Base-by-base conservation (phyloP, 2,888 invertebrate genomes). In the Ditula angustiorana region DNA sequence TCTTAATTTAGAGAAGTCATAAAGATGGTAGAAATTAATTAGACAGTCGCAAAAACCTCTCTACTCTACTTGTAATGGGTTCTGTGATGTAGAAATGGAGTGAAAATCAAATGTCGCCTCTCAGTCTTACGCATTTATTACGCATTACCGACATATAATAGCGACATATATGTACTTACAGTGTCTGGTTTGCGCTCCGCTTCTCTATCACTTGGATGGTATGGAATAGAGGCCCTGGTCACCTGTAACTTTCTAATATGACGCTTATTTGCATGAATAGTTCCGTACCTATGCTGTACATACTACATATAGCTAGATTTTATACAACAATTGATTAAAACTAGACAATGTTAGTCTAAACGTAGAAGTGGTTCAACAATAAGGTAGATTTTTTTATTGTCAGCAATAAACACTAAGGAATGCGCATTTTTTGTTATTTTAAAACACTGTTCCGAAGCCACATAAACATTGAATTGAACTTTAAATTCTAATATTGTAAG, bases 361-460 rank as follows among this genome's bases (percentile, higher is more conserved):
- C 28, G 26, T 13, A 35, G 53, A 16, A 50, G 23, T 64, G 49
- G 28, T 56, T 56, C 10, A 62, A 52, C 52, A 33, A 56, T 46
- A 59, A 52, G 23, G 21, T 53, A 59, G 52, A n/a, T 13, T 58
- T 58, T 64, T 64, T 47, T 64, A 59, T 53, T 53, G 58, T 59
- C 47, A 59, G 46, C 26, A 46, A 53, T 58, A 64, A 47, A 58
- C 10, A 16, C 33, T 50, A 33, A 63, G 47, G 46, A 21, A 16
- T 50, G 56, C n/a, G 35, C 26, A 37, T 24, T 62, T 57, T 28
- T 57, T 24, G 33, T 26, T 33, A 33, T 30, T 28, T 23, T 49
- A n/a, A n/a, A 33, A 33, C n/a, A 33, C 35, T 35, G 16, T 16
- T 37, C 16, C 35, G 35, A 37, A 37, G 5, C 16, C 35, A 37